Evolutionary conservation across 2,888 invertebrate species (phyloP).

Genomic region (Drosophila anceps): DNA sequence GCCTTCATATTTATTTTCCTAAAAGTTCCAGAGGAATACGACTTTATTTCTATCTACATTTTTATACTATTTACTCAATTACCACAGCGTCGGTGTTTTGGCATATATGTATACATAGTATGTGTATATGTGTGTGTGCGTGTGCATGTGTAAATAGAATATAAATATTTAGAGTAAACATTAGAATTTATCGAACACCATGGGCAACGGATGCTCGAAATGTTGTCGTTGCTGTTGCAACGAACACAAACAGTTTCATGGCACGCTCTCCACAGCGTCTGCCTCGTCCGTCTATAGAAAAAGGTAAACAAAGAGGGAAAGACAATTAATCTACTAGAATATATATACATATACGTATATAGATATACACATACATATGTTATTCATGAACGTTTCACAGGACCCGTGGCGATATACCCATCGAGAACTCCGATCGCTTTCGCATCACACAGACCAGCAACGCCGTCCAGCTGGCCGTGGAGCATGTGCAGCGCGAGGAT

Average conservation of each 20-base stretch:
- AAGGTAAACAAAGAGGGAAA: slow-evolving; percentile 76
- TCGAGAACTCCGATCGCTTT: slow-evolving; percentile 89
- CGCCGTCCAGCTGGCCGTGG: slow-evolving; percentile 91
- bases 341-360: not conserved
- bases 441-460: slow-evolving; percentile 86
- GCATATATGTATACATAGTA: not conserved
- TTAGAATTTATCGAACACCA: slow-evolving; percentile 53
- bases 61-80: slow-evolving; percentile 19
- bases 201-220: slow-evolving; percentile 86
- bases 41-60: slow-evolving; percentile 1
- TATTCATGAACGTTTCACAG: slow-evolving; percentile 75
- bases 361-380: not conserved
- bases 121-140: slow-evolving; percentile 6
- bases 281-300: slow-evolving; percentile 84
- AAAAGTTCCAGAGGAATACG: not conserved
- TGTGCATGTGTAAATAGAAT: slow-evolving; percentile 34
- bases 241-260: slow-evolving; percentile 83
- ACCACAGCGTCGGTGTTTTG: slow-evolving; percentile 19
- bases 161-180: slow-evolving; percentile 43
- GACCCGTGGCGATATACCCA: slow-evolving; percentile 87
- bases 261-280: slow-evolving; percentile 83
- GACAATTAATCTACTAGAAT: not conserved
- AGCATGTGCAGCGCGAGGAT: slow-evolving; percentile 90
- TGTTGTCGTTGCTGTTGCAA: slow-evolving; percentile 83
- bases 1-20: not conserved